Conservation (phyloP, 2,113 vertebrate genomes). For the Sprattus sprattus region DNA sequence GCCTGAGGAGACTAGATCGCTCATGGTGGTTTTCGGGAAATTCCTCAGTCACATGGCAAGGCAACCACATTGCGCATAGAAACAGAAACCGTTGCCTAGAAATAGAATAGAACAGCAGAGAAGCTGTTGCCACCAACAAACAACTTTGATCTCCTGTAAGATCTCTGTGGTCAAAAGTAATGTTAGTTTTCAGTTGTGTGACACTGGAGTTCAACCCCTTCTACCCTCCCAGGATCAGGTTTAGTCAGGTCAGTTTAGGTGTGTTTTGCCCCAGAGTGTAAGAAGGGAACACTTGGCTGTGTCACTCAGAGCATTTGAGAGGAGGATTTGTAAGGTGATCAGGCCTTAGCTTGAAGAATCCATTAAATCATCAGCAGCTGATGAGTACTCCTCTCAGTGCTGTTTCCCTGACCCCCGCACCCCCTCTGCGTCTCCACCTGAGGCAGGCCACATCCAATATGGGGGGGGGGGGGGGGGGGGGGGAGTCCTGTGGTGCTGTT, state of each 20-base stretch:
- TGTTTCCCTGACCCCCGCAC: neutral
- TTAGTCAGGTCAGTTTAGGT: neutral
- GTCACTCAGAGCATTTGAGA: neutral
- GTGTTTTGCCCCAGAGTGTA: neutral
- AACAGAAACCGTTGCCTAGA: neutral
- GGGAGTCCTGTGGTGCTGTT: constrained; percentile 34
- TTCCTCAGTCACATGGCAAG: constrained; percentile 13
- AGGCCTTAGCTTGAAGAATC: too few relatives aligned
- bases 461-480: neutral
- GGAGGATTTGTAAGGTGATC: neutral
- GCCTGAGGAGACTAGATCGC: neutral
- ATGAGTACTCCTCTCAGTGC: neutral
- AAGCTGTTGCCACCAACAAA: too few relatives aligned
- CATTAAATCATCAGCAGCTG: neutral
- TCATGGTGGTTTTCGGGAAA: constrained; percentile 25
- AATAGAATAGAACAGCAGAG: too few relatives aligned
- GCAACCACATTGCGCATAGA: neutral
- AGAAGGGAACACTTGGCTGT: neutral
- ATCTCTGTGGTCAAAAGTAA: too few relatives aligned
- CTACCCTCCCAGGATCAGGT: too few relatives aligned
- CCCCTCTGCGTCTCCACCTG: too few relatives aligned
- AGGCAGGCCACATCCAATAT: neutral
- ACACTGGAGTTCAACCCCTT: too few relatives aligned
- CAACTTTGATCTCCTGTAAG: neutral
- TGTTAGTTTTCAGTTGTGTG: neutral